phyloP scores from a whole-genome alignment of 2,888 invertebrate species.

The Patella caerulea region DNA sequence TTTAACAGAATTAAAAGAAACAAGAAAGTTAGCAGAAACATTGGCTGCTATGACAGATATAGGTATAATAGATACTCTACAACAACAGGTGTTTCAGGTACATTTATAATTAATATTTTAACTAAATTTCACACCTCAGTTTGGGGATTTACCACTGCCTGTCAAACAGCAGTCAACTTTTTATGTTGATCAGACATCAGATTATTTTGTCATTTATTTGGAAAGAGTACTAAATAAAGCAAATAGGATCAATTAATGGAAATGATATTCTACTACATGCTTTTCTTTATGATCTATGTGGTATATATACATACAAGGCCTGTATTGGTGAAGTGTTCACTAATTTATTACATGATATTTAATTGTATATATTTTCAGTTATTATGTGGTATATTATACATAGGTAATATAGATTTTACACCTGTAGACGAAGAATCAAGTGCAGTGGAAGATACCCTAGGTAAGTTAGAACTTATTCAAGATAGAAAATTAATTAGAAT shows the following conservation, averaged over 20 bases:
- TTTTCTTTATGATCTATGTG: no score
- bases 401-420: slow-evolving; percentile 54
- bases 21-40: slow-evolving; percentile 41
- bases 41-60: slow-evolving; percentile 55
- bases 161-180: no score
- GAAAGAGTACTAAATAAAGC: no score
- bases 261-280: no score
- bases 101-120: not conserved
- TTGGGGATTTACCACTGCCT: no score
- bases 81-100: slow-evolving; percentile 52
- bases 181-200: no score
- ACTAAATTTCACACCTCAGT: not conserved
- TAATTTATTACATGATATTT: no score
- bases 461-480: slow-evolving; percentile 22
- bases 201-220: no score
- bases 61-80: slow-evolving; percentile 43
- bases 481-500: not conserved
- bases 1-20: slow-evolving; percentile 19
- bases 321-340: no score
- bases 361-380: slow-evolving; percentile 37
- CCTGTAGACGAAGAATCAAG: slow-evolving; percentile 47
- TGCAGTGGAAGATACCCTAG: slow-evolving; percentile 30
- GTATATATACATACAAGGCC: no score
- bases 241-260: no score
- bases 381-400: slow-evolving; percentile 50